Evolutionary conservation across 2,888 invertebrate genomes (phyloP).

Genomic region (Oxyteleia sp.): DNA sequence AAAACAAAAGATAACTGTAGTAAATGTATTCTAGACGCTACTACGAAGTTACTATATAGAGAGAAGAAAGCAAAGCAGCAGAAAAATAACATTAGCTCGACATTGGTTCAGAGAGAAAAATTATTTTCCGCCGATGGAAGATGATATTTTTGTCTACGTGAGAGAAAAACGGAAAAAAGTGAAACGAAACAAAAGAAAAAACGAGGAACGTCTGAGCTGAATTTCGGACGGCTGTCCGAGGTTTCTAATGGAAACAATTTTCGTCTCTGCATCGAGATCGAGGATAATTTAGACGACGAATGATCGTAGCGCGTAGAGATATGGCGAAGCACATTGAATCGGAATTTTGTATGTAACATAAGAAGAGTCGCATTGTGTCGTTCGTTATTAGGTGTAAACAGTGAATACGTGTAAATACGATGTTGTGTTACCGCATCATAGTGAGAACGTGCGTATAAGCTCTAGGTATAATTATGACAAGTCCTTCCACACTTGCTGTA

Average conservation of each 20-base stretch:
- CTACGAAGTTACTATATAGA: conserved; percentile 56
- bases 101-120: conserved; percentile 39
- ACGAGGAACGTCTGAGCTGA: conserved; percentile 12
- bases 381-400: conserved; percentile 56
- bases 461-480: conserved; percentile 30
- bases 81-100: conserved; percentile 29
- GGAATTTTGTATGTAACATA: conserved; percentile 70
- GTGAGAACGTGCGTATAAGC: conserved; percentile 38
- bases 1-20: conserved; percentile 52
- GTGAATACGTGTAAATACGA: conserved; percentile 60
- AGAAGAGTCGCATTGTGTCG: conserved; percentile 51
- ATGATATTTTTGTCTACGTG: conserved; percentile 49
- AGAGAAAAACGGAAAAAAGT: background rate
- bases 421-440: conserved; percentile 46
- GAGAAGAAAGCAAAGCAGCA: background rate
- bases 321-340: conserved; percentile 72
- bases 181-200: too few species aligned
- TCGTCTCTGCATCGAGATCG: conserved; percentile 42
- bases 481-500: conserved; percentile 32
- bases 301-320: conserved; percentile 63
- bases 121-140: conserved; percentile 35
- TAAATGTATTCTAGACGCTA: conserved; percentile 60
- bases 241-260: conserved; percentile 32
- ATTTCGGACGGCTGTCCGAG: background rate
- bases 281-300: conserved; percentile 51